Base-by-base conservation (phyloP, 2,797 vertebrate species). In the Caiman crocodilus region DNA sequence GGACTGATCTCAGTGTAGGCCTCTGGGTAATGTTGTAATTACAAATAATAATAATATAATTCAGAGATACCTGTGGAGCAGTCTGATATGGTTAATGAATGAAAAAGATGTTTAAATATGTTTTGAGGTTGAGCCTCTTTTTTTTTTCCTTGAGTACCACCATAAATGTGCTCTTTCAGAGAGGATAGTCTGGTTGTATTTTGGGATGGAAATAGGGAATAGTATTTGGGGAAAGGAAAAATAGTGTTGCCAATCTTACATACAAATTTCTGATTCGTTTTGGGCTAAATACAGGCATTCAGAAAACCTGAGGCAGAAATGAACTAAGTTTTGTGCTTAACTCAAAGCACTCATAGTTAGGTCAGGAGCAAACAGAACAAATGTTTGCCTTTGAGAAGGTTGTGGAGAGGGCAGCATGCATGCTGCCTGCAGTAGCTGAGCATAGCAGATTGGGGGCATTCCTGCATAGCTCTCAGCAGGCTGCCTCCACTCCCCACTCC, bases 21-120 rank as follows among this genome's bases (percentile, higher is more conserved):
- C 63, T 84, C 88, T 69, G 92, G 82, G 64, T 87, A 71, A 42
- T 89, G 14, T 76, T 92, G 1, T 87, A 94, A 90, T 95, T 93
- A 57, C 9, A 14, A 74, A 26, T 26, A 92, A 32, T 85, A 95
- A 74, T 67, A 87, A 82, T 78, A 42, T 91, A 32, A 42, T 80
- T 93, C 90, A 60, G 82, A 90, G 82, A 90, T 90, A 84, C 89
- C 64, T 30, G 85, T 58, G 92, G 89, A 76, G 77, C 77, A 93
- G 96, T 94, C 60, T 64, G 88, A 84, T 82, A 73, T 78, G 94
- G 86, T 91, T 91, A 94, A 89, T 94, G 90, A 88, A 93, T 78
- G 78, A 81, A 84, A 85, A 94, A 94, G 95, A 92, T 95, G 91
- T 89, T 94, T 91, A 93, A 93, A 92, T 94, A 87, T 23, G 14